Evolutionary conservation across 53 echinoderm and acorn worm genomes (phyloP), one percentile per base, ranked within the genome.

Genomic region (Echinometra lucunter): DNA sequence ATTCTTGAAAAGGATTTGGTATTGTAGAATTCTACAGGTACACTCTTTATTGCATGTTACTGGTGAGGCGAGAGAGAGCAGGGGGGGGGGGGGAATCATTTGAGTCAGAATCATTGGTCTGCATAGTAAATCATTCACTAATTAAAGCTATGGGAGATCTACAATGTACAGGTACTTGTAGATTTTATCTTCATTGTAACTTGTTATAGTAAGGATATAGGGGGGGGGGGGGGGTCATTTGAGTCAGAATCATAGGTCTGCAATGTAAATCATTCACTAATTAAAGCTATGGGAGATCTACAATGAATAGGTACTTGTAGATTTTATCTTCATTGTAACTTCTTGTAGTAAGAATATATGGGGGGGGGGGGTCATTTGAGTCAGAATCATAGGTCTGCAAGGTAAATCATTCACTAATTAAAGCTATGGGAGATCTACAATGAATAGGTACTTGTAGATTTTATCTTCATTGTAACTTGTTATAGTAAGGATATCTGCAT

Each of bases 391-490:
- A 34, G 12, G 15, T 35, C 15, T 72, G 1, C n/a, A 12, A 3
- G 9, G 7, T 53, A 2, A 53, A 30, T 35, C n/a, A 16, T 72
- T 72, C 35, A 35, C 72, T 35, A n/a, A 35, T 28, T 72, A 1
- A 15, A 35, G 30, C 63, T 25, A 63, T 63, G 25, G 63, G 6
- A 63, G 63, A 63, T 25, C n/a, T n/a, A n/a, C 56, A 56, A 9
- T 56, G 56, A 9, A 56, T 13, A 56, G 7, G 56, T 56, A 56
- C 56, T 56, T 56, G 56, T 40, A 38, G 78, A 78, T 42, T 1
- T 78, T 78, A 78, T 78, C 78, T 78, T 42, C 42, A 78, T 4
- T 78, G 19, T 11, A 78, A 45, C 49, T 85, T n/a, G 47, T 85
- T 49, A 47, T 85, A 85, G 85, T 85, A 47, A 85, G 21, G 30